These are phyloP conservation scores for Hippocampus kuda DNA, from an alignment of 2,797 vertebrate species.

Conservation along the genomic window DNA sequence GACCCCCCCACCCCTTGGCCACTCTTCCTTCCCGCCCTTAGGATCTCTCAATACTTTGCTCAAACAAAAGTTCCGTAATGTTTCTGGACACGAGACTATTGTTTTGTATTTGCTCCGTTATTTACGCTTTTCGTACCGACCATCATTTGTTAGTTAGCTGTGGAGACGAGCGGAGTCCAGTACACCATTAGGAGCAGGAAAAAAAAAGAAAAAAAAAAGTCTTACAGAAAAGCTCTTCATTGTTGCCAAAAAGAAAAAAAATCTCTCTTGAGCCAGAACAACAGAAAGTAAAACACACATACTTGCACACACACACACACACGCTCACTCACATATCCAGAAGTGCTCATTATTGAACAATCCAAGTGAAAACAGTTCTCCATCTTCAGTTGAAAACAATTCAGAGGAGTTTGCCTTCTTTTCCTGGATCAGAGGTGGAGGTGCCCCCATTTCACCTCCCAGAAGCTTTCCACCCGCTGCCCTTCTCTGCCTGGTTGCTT, in stretches of 20 bases:
- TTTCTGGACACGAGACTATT: constrained; percentile 51
- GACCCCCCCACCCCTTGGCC: constrained; percentile 1
- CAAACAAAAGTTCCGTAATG: constrained; percentile 39
- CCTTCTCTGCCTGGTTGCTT: constrained; percentile 54
- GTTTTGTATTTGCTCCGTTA: constrained; percentile 49
- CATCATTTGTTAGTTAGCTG: constrained; percentile 57
- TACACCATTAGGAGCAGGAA: constrained; percentile 52
- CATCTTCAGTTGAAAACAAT: constrained; percentile 46
- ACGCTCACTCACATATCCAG: constrained; percentile 46
- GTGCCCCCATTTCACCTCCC: constrained; percentile 1
- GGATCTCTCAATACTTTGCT: constrained; percentile 54
- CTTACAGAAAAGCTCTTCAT: constrained; percentile 64
- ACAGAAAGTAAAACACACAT: constrained; percentile 29
- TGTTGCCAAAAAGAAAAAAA: constrained; percentile 73
- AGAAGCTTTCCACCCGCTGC: constrained; percentile 12
- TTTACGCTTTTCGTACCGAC: constrained; percentile 46
- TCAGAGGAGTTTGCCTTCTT: constrained; percentile 67
- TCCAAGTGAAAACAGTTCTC: constrained; percentile 54
- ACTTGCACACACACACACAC: constrained; percentile 9
- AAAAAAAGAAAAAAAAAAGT: constrained; percentile 32
- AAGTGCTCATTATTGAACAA: constrained; percentile 70
- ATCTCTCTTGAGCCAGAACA: constrained; percentile 71
- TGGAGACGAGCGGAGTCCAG: constrained; percentile 51
- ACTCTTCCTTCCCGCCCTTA: constrained; percentile 44
- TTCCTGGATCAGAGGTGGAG: constrained; percentile 49